These are phyloP conservation scores for Chionis minor DNA, from an alignment of 2,113 vertebrate species.

Conservation along the genomic window DNA sequence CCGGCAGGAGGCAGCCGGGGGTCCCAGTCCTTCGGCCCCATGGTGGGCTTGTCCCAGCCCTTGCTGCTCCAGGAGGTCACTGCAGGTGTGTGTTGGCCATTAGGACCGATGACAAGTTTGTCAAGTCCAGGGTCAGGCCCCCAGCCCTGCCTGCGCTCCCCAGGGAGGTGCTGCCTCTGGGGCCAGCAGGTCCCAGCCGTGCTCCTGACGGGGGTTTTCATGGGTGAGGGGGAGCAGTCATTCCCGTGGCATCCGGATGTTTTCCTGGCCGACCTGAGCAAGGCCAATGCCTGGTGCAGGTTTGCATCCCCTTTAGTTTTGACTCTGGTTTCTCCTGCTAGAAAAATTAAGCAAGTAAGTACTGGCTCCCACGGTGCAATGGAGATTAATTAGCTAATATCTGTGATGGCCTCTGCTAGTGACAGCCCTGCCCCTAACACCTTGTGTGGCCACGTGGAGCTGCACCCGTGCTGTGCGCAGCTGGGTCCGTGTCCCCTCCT, in stretches of 20 bases:
- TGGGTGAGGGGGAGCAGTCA: accelerated
- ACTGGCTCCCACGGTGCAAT: background rate
- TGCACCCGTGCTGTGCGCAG: accelerated
- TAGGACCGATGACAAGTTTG: background rate
- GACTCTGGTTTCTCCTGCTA: background rate
- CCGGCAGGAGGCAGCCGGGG: accelerated
- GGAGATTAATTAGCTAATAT: background rate
- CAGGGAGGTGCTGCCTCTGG: background rate
- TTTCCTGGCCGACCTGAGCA: background rate
- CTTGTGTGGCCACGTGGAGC: accelerated
- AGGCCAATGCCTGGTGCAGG: background rate
- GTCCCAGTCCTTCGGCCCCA: background rate
- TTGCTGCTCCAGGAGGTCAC: background rate
- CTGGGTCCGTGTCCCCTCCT: background rate
- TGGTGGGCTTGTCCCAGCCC: too few relatives aligned
- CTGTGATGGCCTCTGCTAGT: accelerated
- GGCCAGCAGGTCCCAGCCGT: background rate
- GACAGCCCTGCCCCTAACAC: background rate
- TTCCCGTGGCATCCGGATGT: accelerated
- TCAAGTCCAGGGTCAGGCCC: background rate
- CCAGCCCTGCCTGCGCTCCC: background rate
- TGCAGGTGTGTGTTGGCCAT: background rate
- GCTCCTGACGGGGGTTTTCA: accelerated
- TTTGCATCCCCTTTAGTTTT: background rate
- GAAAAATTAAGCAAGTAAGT: background rate